Evolutionary conservation across 2,888 invertebrate species (phyloP).

Genomic region (Pammene aurita): DNA sequence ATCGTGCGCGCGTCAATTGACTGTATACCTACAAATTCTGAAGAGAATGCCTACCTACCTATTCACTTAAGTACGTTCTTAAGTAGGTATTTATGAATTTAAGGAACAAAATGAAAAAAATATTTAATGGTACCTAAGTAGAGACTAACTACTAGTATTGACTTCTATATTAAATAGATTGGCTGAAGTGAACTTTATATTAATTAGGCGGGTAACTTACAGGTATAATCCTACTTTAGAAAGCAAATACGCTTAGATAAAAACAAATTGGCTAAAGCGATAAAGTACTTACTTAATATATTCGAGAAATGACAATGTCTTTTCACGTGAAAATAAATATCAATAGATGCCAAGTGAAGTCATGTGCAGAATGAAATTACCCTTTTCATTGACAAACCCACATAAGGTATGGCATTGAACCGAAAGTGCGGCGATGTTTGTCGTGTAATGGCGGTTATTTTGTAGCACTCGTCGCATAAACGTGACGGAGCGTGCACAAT

Average conservation of each 20-base stretch:
- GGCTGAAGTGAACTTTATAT: too few relatives aligned
- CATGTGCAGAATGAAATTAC: conserved; percentile 33
- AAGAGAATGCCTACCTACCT: neutral
- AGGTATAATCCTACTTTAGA: too few relatives aligned
- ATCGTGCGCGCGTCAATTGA: conserved; percentile 32
- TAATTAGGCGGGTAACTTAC: too few relatives aligned
- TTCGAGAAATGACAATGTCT: neutral
- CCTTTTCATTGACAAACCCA: conserved; percentile 39
- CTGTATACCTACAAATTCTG: conserved; percentile 12
- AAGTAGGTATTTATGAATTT: too few relatives aligned
- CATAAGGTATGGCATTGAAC: conserved; percentile 40
- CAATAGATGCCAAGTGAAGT: conserved; percentile 4
- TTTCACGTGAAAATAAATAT: neutral
- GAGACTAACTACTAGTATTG: too few relatives aligned
- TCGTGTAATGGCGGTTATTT: conserved; percentile 71
- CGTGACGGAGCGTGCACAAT: conserved; percentile 74
- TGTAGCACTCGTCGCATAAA: conserved; percentile 75
- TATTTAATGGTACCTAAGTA: too few relatives aligned
- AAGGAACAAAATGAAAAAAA: too few relatives aligned
- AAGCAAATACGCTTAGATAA: too few relatives aligned
- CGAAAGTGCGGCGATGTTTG: conserved; percentile 60
- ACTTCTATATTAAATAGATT: too few relatives aligned
- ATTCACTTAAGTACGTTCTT: too few relatives aligned
- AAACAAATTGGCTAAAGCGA: too few relatives aligned
- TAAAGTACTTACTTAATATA: neutral